phyloP scores from a whole-genome alignment of 2,888 invertebrate genomes.

The Euspilapteryx auroguttella region DNA sequence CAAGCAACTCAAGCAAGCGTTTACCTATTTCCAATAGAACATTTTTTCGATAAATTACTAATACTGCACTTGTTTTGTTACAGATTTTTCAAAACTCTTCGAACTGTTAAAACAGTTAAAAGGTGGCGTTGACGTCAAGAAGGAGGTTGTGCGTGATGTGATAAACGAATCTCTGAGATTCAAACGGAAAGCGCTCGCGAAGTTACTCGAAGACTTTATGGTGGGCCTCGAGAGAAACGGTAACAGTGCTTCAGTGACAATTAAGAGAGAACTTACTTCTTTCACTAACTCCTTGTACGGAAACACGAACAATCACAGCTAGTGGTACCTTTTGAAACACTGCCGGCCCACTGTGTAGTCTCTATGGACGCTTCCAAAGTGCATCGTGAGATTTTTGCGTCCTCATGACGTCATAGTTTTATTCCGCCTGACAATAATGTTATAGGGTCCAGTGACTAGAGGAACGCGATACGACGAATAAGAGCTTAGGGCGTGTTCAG shows the following conservation, averaged over 20 bases:
- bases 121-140: slow-evolving; percentile 69
- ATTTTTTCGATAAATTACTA: too few relatives aligned
- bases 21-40: too few relatives aligned
- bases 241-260: slow-evolving; percentile 39
- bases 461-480: too few relatives aligned
- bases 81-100: slow-evolving; percentile 73
- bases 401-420: too few relatives aligned
- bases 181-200: slow-evolving; percentile 72
- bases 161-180: slow-evolving; percentile 78
- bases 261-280: slow-evolving; percentile 19
- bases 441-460: too few relatives aligned
- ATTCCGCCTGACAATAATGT: too few relatives aligned
- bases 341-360: too few relatives aligned
- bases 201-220: slow-evolving; percentile 67
- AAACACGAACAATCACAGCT: slow-evolving; percentile 38
- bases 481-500: too few relatives aligned
- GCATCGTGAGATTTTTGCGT: too few relatives aligned
- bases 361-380: too few relatives aligned
- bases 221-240: slow-evolving; percentile 52
- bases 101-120: slow-evolving; percentile 70
- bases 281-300: slow-evolving; percentile 30
- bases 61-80: too few relatives aligned
- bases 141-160: slow-evolving; percentile 70
- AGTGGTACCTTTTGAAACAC: slow-evolving; percentile 24
- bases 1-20: too few relatives aligned